Evolutionary conservation across 1,140 invertebrate genomes (phyloP), one percentile per base, ranked within the genome.

Genomic region (Cydia fagiglandana): DNA sequence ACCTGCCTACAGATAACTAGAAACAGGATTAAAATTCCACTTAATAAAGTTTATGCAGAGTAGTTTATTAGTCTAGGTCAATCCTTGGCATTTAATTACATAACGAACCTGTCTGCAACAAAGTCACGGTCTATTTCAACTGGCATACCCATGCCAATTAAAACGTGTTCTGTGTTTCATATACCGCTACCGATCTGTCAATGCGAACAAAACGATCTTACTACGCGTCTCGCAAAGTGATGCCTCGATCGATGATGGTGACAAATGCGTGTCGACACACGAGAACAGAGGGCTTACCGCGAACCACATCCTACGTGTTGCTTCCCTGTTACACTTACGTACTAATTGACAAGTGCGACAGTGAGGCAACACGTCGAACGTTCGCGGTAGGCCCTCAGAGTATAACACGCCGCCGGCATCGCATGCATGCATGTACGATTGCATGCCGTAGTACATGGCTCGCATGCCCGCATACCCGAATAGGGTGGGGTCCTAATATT

Each of bases 261-360:
- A 91, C 90, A 91, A 91, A 91, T 91, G 77, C 79, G 66, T 87
- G 86, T 88, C 86, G 86, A 86, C 89, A 86, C 83, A 81, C 80
- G 80, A 83, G 77, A 74, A 77, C 78, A 73, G 77, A n/a, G n/a
- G n/a, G n/a, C n/a, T n/a, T n/a, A n/a, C n/a, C n/a, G n/a, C n/a
- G n/a, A n/a, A n/a, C n/a, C n/a, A n/a, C n/a, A n/a, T n/a, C n/a
- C n/a, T n/a, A n/a, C n/a, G n/a, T n/a, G n/a, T n/a, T n/a, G n/a
- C n/a, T n/a, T n/a, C n/a, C n/a, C n/a, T n/a, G n/a, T n/a, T n/a
- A n/a, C n/a, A n/a, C n/a, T n/a, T n/a, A n/a, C n/a, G n/a, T n/a
- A n/a, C n/a, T n/a, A n/a, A n/a, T n/a, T n/a, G n/a, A n/a, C n/a
- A n/a, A n/a, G n/a, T n/a, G n/a, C n/a, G n/a, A n/a, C n/a, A n/a